phyloP scores from a whole-genome alignment of 2,113 vertebrate genomes.

The Corvus moneduloides region DNA sequence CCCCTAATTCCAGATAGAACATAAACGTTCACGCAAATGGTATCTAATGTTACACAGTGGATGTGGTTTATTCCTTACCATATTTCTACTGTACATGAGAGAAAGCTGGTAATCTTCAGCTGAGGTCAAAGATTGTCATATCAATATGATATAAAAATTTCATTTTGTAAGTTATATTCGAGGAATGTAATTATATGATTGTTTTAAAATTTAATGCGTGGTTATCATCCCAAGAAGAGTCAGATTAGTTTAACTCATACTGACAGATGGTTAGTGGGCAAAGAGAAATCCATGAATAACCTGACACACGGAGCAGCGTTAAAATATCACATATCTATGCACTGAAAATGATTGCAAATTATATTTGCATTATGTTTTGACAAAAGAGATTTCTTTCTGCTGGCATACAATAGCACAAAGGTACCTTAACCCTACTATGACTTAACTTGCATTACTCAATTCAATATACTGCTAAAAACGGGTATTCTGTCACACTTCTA shows the following conservation, averaged over 20 bases:
- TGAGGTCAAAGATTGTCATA: slow-evolving; percentile 60
- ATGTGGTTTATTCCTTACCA: neutral
- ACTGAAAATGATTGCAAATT: neutral
- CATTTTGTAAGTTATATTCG: neutral
- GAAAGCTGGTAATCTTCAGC: slow-evolving; percentile 47
- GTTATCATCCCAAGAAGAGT: neutral
- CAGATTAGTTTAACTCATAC: neutral
- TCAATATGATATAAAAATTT: slow-evolving; percentile 72
- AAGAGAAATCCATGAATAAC: slow-evolving; percentile 14
- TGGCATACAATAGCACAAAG: neutral
- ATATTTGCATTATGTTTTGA: neutral
- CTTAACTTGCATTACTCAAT: neutral
- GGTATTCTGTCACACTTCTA: neutral
- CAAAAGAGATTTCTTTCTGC: neutral
- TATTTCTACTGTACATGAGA: slow-evolving; percentile 26
- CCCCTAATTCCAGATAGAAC: neutral
- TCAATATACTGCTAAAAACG: neutral
- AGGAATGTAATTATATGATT: neutral
- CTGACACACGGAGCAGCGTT: neutral
- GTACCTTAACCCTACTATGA: neutral
- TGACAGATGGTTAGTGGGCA: slow-evolving; percentile 40
- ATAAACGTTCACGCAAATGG: neutral
- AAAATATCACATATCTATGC: slow-evolving; percentile 7
- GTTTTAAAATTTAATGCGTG: neutral
- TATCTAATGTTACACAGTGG: neutral